Evolutionary conservation across 30 jellyfish, hydroid and myxozoan genomes (phyloP), one percentile per base, ranked within the genome.

Genomic region (Turritopsis dohrnii): DNA sequence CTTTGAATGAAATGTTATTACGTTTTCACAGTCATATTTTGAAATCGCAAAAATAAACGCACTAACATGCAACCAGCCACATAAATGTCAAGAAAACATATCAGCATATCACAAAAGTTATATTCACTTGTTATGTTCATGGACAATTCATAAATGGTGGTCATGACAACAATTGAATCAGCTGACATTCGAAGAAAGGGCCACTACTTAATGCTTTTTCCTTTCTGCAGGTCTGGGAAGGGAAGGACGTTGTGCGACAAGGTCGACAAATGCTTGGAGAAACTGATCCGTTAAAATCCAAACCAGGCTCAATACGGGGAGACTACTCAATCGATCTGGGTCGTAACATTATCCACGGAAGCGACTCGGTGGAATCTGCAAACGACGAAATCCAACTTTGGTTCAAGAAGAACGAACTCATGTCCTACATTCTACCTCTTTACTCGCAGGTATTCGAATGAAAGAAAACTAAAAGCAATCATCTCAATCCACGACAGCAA

Each of bases 191-290:
- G 18, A 16, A 54, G 72, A 54, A 54, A 54, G 18, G n/a, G n/a
- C n/a, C n/a, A n/a, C n/a, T n/a, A n/a, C n/a, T n/a, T n/a, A n/a
- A n/a, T 72, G 24, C 24, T 71, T 72, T 41, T 25, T 76, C 29
- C 25, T 69, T n/a, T 82, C 17, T 28, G 16, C 41, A 85, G 92
- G 92, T 94, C 1, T 95, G 99, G 99, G 99, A 95, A 88, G 99
- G 99, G 8, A 86, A 76, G 18, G 88, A 81, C 74, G 96, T 89
- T 72, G 99, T 88, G 21, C 77, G 66, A 52, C 85, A 79, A 28
- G 99, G 97, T 53, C 85, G 99, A 52, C 79, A 72, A 30, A 87
- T 95, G 97, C 89, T 95, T 26, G 99, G 99, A 21, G 99, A 90
- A 71, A 95, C 99, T 9, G 90, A 95, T 53, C 99, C 99, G 8